phyloP scores from a whole-genome alignment of 2,888 invertebrate genomes.

The Nasonia oneida region DNA sequence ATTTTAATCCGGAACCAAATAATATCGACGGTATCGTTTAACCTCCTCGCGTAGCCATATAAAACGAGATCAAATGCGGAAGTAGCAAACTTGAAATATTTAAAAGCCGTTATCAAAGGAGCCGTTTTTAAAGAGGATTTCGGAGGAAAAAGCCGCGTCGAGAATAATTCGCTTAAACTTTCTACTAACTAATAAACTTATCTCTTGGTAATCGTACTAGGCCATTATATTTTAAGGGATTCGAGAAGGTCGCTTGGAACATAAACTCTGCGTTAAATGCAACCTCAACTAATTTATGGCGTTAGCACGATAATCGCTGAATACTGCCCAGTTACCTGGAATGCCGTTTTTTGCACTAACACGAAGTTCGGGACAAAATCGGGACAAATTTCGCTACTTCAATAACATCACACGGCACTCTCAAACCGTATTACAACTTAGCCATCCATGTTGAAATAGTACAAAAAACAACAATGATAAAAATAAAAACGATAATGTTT shows the following conservation, averaged over 20 bases:
- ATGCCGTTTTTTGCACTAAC: no score
- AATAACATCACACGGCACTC: no score
- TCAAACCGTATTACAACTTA: no score
- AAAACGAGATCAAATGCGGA: constrained; percentile 1
- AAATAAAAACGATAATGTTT: background rate
- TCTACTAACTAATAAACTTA: background rate
- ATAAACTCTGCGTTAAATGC: no score
- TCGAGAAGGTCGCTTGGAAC: background rate
- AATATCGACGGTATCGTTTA: background rate
- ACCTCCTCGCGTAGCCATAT: constrained; percentile 1
- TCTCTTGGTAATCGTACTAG: background rate
- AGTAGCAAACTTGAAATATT: constrained; percentile 27
- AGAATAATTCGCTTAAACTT: background rate
- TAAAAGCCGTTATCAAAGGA: constrained; percentile 24
- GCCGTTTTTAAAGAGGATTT: background rate
- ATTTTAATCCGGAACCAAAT: background rate
- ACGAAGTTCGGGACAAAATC: no score
- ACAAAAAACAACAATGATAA: no score
- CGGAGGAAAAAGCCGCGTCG: background rate
- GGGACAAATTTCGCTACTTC: no score
- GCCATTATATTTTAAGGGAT: background rate
- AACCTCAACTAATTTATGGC: no score
- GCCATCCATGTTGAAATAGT: no score
- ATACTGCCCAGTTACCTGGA: no score
- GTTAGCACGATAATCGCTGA: no score